Evolutionary conservation across 2,113 vertebrate species (phyloP), one percentile per base, ranked within the genome.

Genomic region (Struthio camelus): DNA sequence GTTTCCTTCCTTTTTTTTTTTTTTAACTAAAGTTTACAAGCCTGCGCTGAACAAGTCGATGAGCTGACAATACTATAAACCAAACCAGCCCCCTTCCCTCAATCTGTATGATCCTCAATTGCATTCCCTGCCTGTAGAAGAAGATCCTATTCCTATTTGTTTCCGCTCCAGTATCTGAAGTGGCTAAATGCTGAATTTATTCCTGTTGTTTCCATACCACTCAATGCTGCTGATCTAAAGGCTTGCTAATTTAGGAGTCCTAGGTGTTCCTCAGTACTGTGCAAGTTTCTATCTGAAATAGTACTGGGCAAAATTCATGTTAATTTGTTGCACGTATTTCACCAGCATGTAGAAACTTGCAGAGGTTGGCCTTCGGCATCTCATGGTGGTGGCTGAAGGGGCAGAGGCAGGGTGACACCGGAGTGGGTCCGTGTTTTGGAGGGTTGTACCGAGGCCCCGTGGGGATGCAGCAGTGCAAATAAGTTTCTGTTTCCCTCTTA

Each of bases 381-480:
- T 30, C 48, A 42, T 34, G 62, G 4, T 71, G 38, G 10, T 2
- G 2, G 8, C 7, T 50, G 66, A 64, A 79, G 27, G 4, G 11
- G 3, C 1, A 11, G 58, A 30, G 32, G 3, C 53, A 40, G 9
- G 5, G 2, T 42, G 23, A 10, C 17, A 14, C 14, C 28, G 12
- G 70, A 86, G 4, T 4, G 1, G 1, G 12, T 73, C 27, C 17
- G 58, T 46, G 4, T 38, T 84, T 64, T 25, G 11, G 8, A 75
- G 44, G 2, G 32, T n/a, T 61, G 18, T 38, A 17, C 4, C 3
- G 1, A 2, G 25, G 28, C 1, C 30, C 56, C 4, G 16, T 3
- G 28, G 5, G 6, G 17, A 48, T 11, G 5, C 13, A 56, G 34
- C 58, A 56, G 9, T 23, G 5, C 34, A 7, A 42, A 24, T 8